Evolutionary conservation across 2,797 vertebrate species (phyloP), one percentile per base, ranked within the genome.

Genomic region (Steatocranus sp.): DNA sequence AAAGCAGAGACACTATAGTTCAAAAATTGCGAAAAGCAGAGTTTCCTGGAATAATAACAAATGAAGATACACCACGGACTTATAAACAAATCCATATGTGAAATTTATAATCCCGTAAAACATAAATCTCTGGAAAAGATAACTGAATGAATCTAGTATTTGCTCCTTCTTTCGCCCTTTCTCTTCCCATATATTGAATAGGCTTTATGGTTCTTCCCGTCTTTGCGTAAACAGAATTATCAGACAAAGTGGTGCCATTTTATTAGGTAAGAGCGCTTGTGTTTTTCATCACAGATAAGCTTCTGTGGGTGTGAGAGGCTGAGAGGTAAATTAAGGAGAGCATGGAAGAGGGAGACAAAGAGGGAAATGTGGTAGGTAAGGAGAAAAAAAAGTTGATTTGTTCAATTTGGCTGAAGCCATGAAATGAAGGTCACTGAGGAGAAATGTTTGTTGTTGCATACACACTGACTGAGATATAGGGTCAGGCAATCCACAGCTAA

Each of bases 351-450:
- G 20, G 49, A 83, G 58, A 80, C 12, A 76, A 78, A 68, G 41
- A 78, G 30, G 25, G 25, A 75, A 77, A 79, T 56, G 27, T 34
- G n/a, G 9, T 17, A 34, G 41, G 50, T 36, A 56, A 61, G 79
- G 70, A 25, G 15, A 36, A 77, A 81, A 51, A 41, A 23, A 83
- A 80, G 79, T 75, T 91, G 87, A 92, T 91, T 93, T 87, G 85
- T 87, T 87, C 90, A 89, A 80, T 93, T 90, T 89, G 87, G 86
- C 87, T 79, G 86, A 85, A 87, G 83, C 78, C 85, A 89, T 82
- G 86, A 87, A 83, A 84, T 83, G 88, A 87, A 87, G 87, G 91
- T 91, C 88, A 83, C 75, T 6, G 58, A 81, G 86, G 87, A 88
- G 74, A 87, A 54, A 82, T 89, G 89, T 90, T 88, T 92, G 91